Base-by-base conservation (phyloP, 2,797 vertebrate species). In the Cynodonichthys magdalenae region DNA sequence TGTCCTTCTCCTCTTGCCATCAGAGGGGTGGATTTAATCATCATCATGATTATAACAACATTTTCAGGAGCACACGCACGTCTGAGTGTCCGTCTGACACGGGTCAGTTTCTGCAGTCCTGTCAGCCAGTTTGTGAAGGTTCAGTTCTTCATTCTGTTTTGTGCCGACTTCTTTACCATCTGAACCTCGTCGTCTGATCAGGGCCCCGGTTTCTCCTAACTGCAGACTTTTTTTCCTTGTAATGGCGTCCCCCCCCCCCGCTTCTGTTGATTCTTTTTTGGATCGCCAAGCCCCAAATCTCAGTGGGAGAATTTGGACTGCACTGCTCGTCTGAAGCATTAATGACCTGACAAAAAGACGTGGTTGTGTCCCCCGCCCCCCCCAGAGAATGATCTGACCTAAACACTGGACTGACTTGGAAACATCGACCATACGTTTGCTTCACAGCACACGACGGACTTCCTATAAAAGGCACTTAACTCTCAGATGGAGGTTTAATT, bases 351-450 rank as follows among this genome's bases (percentile, higher is more conserved):
- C 71, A 68, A 77, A 80, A 73, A 62, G 79, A 84, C 59, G 28
- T 72, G 53, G 74, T 80, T 59, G 69, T 53, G 5, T 31, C 18
- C 46, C 42, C n/a, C 45, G 27, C 1, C 3, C 19, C 42, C 18
- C 42, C 61, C 46, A 64, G 0, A 80, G 66, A 83, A 79, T 68
- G 65, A 85, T 81, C 68, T 53, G 75, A 83, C 68, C 68, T 75
- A 75, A 87, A 91, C 87, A 92, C 90, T 91, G 91, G 90, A 93
- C 91, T 91, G 90, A 91, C 89, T 73, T 46, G 73, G 59, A 87
- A 83, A 91, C 77, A 55, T 68, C 72, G 89, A 83, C 72, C 77
- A 53, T 75, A 77, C 50, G 51, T 71, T 74, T 62, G 70, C 85
- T 82, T 86, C 81, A 70, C 67, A 73, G 71, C 83, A 89, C 82